Percentiles rank a stretch among this genome's conserved stretches.
phyloP scores from a whole-genome alignment of 2,888 invertebrate genomes.

The Rotaria magnacalcarata region DNA sequence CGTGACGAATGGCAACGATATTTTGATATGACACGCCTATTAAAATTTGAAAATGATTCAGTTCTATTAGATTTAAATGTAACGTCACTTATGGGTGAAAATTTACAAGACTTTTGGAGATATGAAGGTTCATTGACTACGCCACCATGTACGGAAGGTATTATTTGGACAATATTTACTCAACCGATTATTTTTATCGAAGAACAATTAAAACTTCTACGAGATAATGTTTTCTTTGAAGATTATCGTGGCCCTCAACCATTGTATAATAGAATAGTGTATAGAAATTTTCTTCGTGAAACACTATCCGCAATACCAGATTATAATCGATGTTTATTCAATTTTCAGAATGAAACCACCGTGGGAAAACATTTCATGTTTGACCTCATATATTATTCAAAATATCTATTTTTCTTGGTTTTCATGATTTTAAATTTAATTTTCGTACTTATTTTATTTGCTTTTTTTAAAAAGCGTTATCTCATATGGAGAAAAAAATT shows the following conservation, averaged over 20 bases:
- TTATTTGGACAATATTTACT: conserved; percentile 23
- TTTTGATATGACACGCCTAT: neutral
- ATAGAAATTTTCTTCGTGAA: neutral
- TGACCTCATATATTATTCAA: neutral
- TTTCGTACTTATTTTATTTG: neutral
- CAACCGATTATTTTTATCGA: neutral
- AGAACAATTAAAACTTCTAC: neutral
- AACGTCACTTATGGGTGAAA: neutral
- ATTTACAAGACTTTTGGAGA: neutral
- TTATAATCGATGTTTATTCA: neutral
- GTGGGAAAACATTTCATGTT: neutral
- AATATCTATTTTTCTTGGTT: neutral
- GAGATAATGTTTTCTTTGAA: neutral
- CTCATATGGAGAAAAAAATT: neutral
- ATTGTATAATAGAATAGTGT: neutral
- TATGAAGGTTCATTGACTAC: conserved; percentile 19
- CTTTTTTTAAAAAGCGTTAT: neutral
- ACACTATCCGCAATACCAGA: neutral
- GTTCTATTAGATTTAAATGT: neutral
- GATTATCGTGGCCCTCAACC: conserved; percentile 33
- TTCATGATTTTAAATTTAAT: neutral
- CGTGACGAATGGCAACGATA: neutral
- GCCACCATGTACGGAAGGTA: conserved; percentile 8
- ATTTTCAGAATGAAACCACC: neutral
- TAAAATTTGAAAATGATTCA: neutral